Percentiles rank a stretch among this genome's conserved stretches.
Evolutionary conservation across 2,888 invertebrate species (phyloP).

Genomic region (Dicycla oo): DNA sequence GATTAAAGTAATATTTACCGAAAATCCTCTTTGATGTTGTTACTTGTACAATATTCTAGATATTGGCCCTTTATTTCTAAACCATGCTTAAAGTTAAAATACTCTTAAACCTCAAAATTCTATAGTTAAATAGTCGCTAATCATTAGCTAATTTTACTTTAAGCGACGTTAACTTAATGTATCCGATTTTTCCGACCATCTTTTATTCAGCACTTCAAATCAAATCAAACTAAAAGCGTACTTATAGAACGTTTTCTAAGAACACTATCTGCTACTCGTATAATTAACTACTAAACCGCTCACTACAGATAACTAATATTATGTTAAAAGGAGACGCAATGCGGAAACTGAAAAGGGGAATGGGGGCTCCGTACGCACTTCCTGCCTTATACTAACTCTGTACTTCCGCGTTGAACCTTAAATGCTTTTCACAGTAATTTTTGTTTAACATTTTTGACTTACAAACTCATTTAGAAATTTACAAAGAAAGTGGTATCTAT

Average conservation of each 20-base stretch:
- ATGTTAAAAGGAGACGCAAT: conserved; percentile 62
- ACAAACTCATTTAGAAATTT: neutral
- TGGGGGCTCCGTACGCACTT: conserved; percentile 44
- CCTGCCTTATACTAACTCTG: conserved; percentile 36
- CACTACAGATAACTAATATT: conserved; percentile 40
- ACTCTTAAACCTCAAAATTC: no score
- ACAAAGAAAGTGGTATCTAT: no score
- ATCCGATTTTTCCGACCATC: neutral
- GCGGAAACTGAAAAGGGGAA: conserved; percentile 55
- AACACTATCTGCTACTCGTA: neutral
- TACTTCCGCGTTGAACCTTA: conserved; percentile 17
- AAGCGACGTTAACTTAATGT: no score
- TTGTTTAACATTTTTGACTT: no score
- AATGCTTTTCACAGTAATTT: no score
- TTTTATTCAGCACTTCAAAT: conserved; percentile 3
- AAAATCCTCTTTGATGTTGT: neutral
- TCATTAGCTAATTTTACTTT: no score
- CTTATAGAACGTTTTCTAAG: neutral
- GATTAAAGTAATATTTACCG: no score
- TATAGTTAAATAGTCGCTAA: no score
- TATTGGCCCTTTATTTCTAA: no score
- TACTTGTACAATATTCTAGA: neutral
- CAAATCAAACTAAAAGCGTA: neutral
- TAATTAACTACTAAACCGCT: conserved; percentile 27
- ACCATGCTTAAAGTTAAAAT: no score